These are phyloP conservation scores for Paracanthobrama guichenoti DNA, from an alignment of 2,113 vertebrate species.

Conservation along the genomic window DNA sequence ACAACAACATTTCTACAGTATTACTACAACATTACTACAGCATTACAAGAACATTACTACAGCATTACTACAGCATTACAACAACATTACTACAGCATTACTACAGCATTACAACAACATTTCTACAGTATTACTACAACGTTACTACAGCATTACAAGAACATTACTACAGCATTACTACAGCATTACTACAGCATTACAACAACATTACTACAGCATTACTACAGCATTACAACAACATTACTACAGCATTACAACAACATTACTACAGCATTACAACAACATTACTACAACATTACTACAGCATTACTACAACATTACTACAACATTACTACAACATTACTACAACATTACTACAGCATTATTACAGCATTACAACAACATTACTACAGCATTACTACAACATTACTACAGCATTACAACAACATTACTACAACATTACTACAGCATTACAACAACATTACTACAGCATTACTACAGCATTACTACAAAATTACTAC, in stretches of 20 bases:
- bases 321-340: not conserved
- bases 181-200: not conserved
- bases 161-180: not conserved
- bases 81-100: not conserved
- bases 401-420: not conserved
- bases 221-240: no score
- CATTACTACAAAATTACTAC: no score
- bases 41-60: not conserved
- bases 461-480: not conserved
- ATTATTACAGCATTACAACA: no score
- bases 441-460: not conserved
- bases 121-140: no score
- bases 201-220: not conserved
- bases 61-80: no score
- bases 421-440: no score
- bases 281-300: no score
- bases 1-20: no score
- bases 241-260: not conserved
- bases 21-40: not conserved
- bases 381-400: not conserved
- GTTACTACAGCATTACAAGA: not conserved
- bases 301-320: not conserved
- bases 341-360: not conserved
- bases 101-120: not conserved
- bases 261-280: not conserved